Base-by-base conservation (phyloP, 1,140 invertebrate species). In the Pinna nobilis region DNA sequence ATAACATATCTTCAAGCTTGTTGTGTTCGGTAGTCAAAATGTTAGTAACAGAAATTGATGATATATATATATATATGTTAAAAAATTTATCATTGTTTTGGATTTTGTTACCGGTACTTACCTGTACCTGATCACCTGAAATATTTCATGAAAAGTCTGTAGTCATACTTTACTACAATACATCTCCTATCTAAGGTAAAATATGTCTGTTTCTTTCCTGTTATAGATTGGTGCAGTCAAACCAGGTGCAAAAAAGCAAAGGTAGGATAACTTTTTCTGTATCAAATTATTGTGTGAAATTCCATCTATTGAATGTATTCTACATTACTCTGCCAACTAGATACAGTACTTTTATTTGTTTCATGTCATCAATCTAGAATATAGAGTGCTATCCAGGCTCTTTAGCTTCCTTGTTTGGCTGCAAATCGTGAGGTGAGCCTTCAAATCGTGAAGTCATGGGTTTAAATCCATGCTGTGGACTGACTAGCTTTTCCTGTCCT, bases 181-280 rank as follows among this genome's bases (percentile, higher is more conserved):
- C n/a, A n/a, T n/a, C n/a, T n/a, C n/a, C n/a, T n/a, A n/a, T n/a
- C n/a, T n/a, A n/a, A n/a, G n/a, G n/a, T n/a, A n/a, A n/a, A n/a
- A n/a, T n/a, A n/a, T n/a, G n/a, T n/a, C n/a, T n/a, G n/a, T n/a
- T 13, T 28, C 44, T 44, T 63, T 44, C 39, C 15, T 41, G 39
- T 61, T 44, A n/a, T 35, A 63, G 59, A 41, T 63, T 63, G 59
- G 59, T 28, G 5, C 18, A 37, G 59, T 44, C 11, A 39, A 28
- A 44, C 30, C 47, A 25, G 53, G 66, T 63, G 57, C 61, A 63
- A 69, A 61, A 23, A 78, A 69, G 50, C 67, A 57, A 60, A 70
- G 70, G 75, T 77, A 72, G 13, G 44, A 60, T 35, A 39, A 37
- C 18, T 37, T 33, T 18, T 11, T 28, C 13, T 11, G 50, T 28